Evolutionary conservation across 2,888 invertebrate species (phyloP).

Genomic region (Trichogramma evanescens): DNA sequence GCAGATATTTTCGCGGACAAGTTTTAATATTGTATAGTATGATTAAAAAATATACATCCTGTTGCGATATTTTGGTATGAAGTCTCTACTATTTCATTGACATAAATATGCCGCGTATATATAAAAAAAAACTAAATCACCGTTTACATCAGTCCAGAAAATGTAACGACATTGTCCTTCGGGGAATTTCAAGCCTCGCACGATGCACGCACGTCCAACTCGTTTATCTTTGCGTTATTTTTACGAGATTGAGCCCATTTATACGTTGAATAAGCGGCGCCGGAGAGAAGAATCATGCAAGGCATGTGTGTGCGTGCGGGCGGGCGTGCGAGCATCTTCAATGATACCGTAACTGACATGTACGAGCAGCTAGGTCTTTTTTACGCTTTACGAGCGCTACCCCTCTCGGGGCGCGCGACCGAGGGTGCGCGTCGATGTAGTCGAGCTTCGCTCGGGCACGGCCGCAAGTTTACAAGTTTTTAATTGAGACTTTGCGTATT

Average conservation of each 20-base stretch:
- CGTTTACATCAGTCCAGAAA: too few species aligned
- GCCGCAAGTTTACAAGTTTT: constrained; percentile 10
- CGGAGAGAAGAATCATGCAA: too few species aligned
- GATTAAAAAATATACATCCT: too few species aligned
- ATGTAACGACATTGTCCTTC: too few species aligned
- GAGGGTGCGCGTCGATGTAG: background rate
- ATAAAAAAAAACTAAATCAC: too few species aligned
- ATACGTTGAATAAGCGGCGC: too few species aligned
- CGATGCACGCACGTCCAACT: constrained; percentile 13
- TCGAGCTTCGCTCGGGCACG: background rate
- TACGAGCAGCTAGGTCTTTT: constrained; percentile 10
- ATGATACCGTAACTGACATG: constrained; percentile 20
- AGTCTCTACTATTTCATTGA: too few species aligned
- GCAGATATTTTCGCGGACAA: too few species aligned
- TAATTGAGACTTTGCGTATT: constrained; percentile 18
- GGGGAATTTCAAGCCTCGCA: too few species aligned
- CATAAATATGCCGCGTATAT: too few species aligned
- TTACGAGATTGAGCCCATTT: constrained; percentile 11
- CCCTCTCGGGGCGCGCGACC: background rate
- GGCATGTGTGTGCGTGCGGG: background rate
- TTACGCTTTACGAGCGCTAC: constrained; percentile 22
- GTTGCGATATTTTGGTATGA: too few species aligned
- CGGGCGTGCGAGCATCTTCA: constrained; percentile 8
- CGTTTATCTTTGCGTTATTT: constrained; percentile 20
- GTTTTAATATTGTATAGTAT: too few species aligned